phyloP scores from a whole-genome alignment of 2,888 invertebrate genomes.

The Mechanitis messenoides region DNA sequence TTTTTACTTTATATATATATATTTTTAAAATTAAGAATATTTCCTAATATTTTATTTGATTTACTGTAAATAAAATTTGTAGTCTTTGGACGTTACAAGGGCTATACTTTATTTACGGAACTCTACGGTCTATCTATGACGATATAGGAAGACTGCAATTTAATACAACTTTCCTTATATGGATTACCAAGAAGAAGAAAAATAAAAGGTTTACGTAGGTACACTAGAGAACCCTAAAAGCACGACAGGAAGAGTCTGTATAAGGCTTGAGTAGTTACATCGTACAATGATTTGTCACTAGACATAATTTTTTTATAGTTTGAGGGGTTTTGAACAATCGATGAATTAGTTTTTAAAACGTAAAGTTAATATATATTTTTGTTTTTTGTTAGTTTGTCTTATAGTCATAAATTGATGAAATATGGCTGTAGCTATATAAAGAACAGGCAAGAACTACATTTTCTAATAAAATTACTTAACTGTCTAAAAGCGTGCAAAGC shows the following conservation, averaged over 20 bases:
- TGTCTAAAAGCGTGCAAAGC: no score
- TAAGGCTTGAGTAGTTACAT: conserved; percentile 30
- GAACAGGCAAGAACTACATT: no score
- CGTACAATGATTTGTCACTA: conserved; percentile 14
- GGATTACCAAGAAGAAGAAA: not conserved
- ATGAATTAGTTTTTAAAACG: not conserved
- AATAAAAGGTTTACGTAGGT: not conserved
- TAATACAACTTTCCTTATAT: not conserved
- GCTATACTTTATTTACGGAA: not conserved
- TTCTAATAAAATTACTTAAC: no score
- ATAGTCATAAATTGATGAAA: no score
- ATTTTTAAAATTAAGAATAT: no score
- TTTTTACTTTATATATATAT: no score
- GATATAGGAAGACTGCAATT: conserved; percentile 1
- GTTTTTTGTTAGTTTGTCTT: no score
- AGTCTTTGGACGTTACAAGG: not conserved
- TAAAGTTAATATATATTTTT: no score
- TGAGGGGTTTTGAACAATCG: not conserved
- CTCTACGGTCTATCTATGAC: not conserved
- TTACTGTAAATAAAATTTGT: no score
- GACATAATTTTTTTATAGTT: conserved; percentile 23
- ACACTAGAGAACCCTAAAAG: conserved; percentile 4
- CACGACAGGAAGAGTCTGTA: conserved; percentile 31
- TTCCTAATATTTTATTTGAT: no score
- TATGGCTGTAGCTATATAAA: no score